Base-by-base conservation (phyloP, 2,888 invertebrate genomes). In the Ferdinandea cuprea region DNA sequence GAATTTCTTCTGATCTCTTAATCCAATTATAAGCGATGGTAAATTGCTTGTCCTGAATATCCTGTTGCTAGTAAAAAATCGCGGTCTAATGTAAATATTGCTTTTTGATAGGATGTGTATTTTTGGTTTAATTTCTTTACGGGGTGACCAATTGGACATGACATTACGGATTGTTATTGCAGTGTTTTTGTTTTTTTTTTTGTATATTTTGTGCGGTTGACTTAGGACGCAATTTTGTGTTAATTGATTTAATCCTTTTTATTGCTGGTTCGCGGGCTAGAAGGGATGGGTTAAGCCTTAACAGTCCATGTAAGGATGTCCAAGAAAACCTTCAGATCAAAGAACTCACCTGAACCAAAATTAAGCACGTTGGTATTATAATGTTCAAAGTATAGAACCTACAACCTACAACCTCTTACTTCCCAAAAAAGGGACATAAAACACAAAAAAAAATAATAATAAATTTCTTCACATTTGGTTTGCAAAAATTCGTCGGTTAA, bases 21-120 rank as follows among this genome's bases (percentile, higher is more conserved):
- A 81, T 81, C 81, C 81, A 77, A 81, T 81, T 77, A 74, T 56
- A 77, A 77, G 59, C 71, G 66, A 66, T 54, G 50, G 81, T 81
- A 72, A 81, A 77, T 71, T 77, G 65, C 48, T 65, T 77, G 69
- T 71, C 61, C 79, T n/a, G n/a, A n/a, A n/a, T n/a, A n/a, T 68
- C 13, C 30, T 35, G 32, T 21, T 66, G 32, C 58, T 42, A 50
- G 28, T 4, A 21, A 21, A 52, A 56, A 79, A 76, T 48, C 69
- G 63, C 68, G 63, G 63, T 65, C 58, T 65, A 35, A 69, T 50
- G 69, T 65, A 80, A 80, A 80, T 76, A 80, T 80, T 76, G 54
- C 40, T 58, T 61, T 80, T 76, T 80, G 69, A 80, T 80, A 32
- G 69, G 4, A 15, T 46, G 52, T 58, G 25, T 40, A 30, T 63